These are phyloP conservation scores for Scalopus aquaticus DNA, from an alignment of 2,113 vertebrate species.

Conservation along the genomic window DNA sequence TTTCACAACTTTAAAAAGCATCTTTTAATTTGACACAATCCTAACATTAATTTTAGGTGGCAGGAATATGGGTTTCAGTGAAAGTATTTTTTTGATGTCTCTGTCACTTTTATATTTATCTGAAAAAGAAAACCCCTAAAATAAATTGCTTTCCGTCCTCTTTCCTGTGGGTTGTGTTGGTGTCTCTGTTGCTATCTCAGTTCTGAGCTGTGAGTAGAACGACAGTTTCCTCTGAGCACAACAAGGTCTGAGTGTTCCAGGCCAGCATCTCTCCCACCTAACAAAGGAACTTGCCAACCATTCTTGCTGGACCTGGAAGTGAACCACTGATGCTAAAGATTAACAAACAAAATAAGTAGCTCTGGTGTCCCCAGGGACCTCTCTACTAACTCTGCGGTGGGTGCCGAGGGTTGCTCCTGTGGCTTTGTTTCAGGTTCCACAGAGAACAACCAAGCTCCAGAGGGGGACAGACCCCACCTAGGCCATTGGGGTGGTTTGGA, in stretches of 20 bases:
- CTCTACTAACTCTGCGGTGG: neutral
- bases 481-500: neutral
- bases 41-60: neutral
- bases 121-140: neutral
- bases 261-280: constrained; percentile 30
- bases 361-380: neutral
- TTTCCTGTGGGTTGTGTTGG: neutral
- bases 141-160: neutral
- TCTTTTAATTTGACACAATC: neutral
- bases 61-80: neutral
- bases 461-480: neutral
- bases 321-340: constrained; percentile 65
- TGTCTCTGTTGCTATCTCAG: constrained; percentile 14
- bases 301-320: constrained; percentile 67
- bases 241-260: constrained; percentile 40
- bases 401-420: neutral
- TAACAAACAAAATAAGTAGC: constrained; percentile 62
- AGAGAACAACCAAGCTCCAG: neutral
- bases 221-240: constrained; percentile 46
- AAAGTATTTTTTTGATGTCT: neutral
- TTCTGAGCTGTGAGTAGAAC: neutral
- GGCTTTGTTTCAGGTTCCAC: neutral
- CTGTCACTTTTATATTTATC: neutral
- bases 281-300: constrained; percentile 59
- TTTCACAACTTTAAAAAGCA: neutral